phyloP scores from a whole-genome alignment of 2,888 invertebrate genomes.

The Yponomeuta sedellus region DNA sequence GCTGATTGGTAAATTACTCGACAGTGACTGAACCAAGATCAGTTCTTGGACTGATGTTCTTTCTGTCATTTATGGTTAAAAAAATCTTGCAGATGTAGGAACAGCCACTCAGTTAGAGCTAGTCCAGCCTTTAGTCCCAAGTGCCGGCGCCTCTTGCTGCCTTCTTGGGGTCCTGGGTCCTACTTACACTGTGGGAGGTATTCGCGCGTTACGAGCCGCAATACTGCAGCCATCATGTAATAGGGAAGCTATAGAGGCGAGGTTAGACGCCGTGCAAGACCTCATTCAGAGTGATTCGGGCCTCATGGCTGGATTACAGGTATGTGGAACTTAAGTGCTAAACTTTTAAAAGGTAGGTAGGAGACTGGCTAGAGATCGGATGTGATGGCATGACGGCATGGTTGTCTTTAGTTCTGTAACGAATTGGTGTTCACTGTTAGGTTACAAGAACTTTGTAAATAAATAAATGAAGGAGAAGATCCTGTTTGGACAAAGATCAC shows the following conservation, averaged over 20 bases:
- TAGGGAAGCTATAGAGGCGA: slow-evolving; percentile 78
- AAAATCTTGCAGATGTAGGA: slow-evolving; percentile 77
- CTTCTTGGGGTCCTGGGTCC: slow-evolving; percentile 63
- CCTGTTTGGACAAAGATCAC: too few relatives aligned
- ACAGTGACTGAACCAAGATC: too few relatives aligned
- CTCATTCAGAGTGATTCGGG: slow-evolving; percentile 81
- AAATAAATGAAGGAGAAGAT: too few relatives aligned
- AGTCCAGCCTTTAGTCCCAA: slow-evolving; percentile 73
- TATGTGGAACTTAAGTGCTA: slow-evolving; percentile 1
- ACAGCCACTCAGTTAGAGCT: slow-evolving; percentile 87
- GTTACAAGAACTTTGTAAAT: too few relatives aligned
- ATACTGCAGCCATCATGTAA: slow-evolving; percentile 88
- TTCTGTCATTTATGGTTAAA: too few relatives aligned
- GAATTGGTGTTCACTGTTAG: too few relatives aligned
- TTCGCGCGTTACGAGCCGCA: slow-evolving; percentile 85
- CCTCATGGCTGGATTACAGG: slow-evolving; percentile 79
- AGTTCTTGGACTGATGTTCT: too few relatives aligned
- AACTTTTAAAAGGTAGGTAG: too few relatives aligned
- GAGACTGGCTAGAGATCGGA: background rate
- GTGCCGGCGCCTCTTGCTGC: slow-evolving; percentile 61
- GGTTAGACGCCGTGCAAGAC: slow-evolving; percentile 86
- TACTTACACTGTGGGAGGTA: slow-evolving; percentile 79
- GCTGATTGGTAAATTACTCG: background rate
- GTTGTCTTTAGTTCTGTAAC: too few relatives aligned
- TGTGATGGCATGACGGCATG: too few relatives aligned